These are phyloP conservation scores for Phengaris arion DNA, from an alignment of 2,888 invertebrate species.

Conservation along the genomic window DNA sequence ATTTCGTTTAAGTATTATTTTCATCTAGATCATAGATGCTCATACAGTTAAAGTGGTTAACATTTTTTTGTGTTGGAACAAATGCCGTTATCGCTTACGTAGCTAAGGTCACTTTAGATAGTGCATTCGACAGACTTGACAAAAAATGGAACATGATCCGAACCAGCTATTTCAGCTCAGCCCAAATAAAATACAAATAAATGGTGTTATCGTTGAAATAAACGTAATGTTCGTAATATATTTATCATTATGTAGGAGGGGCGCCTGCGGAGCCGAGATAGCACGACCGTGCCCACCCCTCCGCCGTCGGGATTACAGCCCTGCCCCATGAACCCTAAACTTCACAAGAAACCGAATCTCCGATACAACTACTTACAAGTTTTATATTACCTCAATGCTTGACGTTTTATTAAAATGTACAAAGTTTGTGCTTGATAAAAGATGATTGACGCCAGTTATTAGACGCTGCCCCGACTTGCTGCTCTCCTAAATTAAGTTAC, in stretches of 20 bases:
- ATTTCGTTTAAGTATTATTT: background rate
- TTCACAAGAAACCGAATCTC: slow-evolving; percentile 52
- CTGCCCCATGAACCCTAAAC: slow-evolving; percentile 50
- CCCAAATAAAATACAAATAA: slow-evolving; percentile 4
- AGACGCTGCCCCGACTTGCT: background rate
- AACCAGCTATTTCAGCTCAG: background rate
- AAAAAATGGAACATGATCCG: background rate
- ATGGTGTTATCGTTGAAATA: background rate
- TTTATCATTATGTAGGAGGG: slow-evolving; percentile 33
- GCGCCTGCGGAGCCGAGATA: slow-evolving; percentile 58
- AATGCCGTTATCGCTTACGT: too few species aligned
- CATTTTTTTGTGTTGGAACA: too few species aligned
- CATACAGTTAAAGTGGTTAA: too few species aligned
- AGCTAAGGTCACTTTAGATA: too few species aligned
- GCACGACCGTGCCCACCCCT: slow-evolving; percentile 59
- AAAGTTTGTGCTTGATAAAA: background rate
- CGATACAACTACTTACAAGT: slow-evolving; percentile 37
- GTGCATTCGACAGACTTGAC: background rate
- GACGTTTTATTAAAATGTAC: slow-evolving; percentile 12
- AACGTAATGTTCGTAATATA: slow-evolving; percentile 18
- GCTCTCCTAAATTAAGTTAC: background rate
- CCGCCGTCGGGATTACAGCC: slow-evolving; percentile 56
- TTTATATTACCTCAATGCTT: background rate
- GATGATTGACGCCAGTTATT: background rate
- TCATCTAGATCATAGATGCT: background rate